Conservation (phyloP, 2,113 vertebrate genomes). For the Notothenia rossii region DNA sequence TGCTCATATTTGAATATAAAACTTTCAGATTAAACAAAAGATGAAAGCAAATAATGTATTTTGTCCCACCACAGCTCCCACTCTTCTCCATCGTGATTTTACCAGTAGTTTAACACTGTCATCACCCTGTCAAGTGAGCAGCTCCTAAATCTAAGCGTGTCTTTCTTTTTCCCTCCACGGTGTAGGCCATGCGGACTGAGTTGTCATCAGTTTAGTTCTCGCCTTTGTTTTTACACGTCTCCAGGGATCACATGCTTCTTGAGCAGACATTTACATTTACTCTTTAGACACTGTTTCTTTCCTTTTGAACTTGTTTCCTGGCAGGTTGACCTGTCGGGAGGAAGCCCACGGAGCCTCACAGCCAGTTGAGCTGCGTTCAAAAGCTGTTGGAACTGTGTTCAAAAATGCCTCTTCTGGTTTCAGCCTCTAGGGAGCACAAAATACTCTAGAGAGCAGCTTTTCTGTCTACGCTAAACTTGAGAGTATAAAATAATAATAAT, state of each 20-base stretch:
- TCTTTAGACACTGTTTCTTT: constrained; percentile 47
- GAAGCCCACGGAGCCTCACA: constrained; percentile 57
- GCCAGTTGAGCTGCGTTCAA: constrained; percentile 64
- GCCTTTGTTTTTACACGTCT: constrained; percentile 79
- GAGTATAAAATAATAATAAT: constrained; percentile 19
- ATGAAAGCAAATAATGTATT: neutral
- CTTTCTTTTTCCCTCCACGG: constrained; percentile 37
- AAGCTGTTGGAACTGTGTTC: constrained; percentile 61
- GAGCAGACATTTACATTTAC: constrained; percentile 76
- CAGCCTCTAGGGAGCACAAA: constrained; percentile 58
- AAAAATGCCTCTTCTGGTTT: constrained; percentile 64
- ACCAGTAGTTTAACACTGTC: constrained; percentile 48
- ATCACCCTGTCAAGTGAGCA: constrained; percentile 65
- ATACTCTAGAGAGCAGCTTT: constrained; percentile 52
- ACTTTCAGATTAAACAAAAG: neutral
- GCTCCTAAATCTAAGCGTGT: constrained; percentile 55
- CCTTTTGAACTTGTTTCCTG: constrained; percentile 73
- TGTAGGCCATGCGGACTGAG: constrained; percentile 52
- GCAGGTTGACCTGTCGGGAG: constrained; percentile 71
- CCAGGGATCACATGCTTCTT: constrained; percentile 65
- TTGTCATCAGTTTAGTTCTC: constrained; percentile 81
- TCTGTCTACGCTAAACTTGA: constrained; percentile 10
- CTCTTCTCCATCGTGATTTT: constrained; percentile 45
- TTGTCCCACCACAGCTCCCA: constrained; percentile 8
- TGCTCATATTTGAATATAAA: neutral